Percentiles rank a stretch among this genome's conserved stretches.
Evolutionary conservation across 2,888 invertebrate species (phyloP).

Genomic region (Antitype chi): DNA sequence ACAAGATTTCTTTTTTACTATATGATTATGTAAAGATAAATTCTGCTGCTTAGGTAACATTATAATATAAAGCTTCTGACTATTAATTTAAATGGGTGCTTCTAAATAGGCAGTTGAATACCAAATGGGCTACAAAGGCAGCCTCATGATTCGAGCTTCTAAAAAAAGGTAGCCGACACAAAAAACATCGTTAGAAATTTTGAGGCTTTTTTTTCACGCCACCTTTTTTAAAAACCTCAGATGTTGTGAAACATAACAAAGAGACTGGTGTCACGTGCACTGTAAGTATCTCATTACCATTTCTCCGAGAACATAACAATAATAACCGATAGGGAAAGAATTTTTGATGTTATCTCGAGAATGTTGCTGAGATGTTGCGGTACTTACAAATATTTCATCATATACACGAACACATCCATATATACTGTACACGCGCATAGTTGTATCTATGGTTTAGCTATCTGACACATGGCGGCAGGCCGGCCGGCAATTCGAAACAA

Average conservation of each 20-base stretch:
- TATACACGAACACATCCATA: neutral
- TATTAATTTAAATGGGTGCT: slow-evolving; percentile 30
- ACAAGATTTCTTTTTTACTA: too few relatives aligned
- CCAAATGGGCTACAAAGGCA: neutral
- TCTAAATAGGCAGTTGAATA: neutral
- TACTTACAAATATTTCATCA: slow-evolving; percentile 34
- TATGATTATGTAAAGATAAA: neutral
- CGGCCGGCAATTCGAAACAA: too few relatives aligned
- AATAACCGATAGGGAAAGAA: slow-evolving; percentile 41
- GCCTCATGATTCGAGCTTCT: neutral
- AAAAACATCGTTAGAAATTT: slow-evolving; percentile 18
- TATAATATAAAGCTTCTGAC: neutral
- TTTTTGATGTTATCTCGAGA: slow-evolving; percentile 40
- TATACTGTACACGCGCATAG: too few relatives aligned
- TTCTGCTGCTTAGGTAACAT: neutral
- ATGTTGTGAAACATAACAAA: slow-evolving; percentile 36
- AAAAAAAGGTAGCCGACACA: slow-evolving; percentile 7
- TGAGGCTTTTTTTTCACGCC: neutral
- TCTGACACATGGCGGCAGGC: too few relatives aligned
- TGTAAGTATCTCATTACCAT: slow-evolving; percentile 55
- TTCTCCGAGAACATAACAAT: slow-evolving; percentile 47
- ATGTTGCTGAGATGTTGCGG: slow-evolving; percentile 31
- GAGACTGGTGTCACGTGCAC: slow-evolving; percentile 43
- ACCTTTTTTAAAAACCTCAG: slow-evolving; percentile 15
- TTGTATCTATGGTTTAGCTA: too few relatives aligned